phyloP scores from a whole-genome alignment of 2,113 vertebrate genomes.

The Cyanoliseus patagonus region DNA sequence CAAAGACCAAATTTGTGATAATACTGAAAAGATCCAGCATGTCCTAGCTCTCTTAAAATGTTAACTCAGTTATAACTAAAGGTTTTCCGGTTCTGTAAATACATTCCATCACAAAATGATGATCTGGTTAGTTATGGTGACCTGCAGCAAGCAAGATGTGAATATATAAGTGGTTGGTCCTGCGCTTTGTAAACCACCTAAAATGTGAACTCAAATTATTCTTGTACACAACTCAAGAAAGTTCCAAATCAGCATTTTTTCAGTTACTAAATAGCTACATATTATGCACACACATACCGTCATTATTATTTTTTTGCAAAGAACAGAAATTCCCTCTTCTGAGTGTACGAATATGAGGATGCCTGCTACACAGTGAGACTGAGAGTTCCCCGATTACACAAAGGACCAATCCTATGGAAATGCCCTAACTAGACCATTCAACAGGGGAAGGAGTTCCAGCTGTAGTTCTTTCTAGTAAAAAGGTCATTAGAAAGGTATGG shows the following conservation, averaged over 20 bases:
- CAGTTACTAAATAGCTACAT: not conserved
- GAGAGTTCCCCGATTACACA: not conserved
- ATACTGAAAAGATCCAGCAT: not conserved
- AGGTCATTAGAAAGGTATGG: not conserved
- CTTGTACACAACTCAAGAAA: not conserved
- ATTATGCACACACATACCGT: not conserved
- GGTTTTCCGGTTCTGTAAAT: not conserved
- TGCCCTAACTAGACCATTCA: not conserved
- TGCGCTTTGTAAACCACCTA: not conserved
- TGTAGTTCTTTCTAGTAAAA: not conserved
- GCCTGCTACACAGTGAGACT: not conserved
- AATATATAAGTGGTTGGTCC: not conserved
- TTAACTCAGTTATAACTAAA: not conserved
- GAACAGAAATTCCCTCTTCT: not conserved
- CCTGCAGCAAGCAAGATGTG: not conserved
- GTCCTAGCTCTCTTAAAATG: not conserved
- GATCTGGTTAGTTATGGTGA: not conserved
- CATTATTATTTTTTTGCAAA: not conserved
- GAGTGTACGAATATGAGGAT: not conserved
- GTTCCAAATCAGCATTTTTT: not conserved
- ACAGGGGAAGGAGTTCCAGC: not conserved
- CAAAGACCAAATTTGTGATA: not conserved
- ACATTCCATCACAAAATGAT: constrained; percentile 23
- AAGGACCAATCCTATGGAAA: not conserved
- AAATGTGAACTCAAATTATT: not conserved